A percentile compares a stretch with the other conserved stretches of the same genome.
These are phyloP conservation scores for Baccha elongata DNA, from an alignment of 2,888 invertebrate species.

Conservation along the genomic window DNA sequence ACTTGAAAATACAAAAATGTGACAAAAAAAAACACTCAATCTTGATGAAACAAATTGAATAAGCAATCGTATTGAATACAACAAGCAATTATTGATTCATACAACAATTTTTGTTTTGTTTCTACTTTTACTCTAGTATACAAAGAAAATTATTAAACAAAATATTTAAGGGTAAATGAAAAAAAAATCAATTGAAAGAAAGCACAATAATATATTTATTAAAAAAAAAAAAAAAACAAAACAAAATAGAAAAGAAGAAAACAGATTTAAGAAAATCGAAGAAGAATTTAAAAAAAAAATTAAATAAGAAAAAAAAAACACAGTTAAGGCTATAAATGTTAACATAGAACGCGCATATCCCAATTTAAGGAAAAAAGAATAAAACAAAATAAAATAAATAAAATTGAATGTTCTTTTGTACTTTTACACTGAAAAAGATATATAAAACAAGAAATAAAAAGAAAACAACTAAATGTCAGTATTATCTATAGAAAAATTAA, in stretches of 20 bases:
- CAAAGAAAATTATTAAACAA: conserved; percentile 18
- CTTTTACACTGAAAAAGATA: conserved; percentile 72
- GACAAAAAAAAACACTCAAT: conserved; percentile 65
- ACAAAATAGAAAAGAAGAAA: conserved; percentile 51
- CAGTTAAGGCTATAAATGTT: conserved; percentile 70
- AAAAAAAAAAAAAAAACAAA: conserved; percentile 37
- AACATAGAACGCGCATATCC: conserved; percentile 74
- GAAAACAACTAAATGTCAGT: conserved; percentile 65
- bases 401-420: conserved; percentile 73
- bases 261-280: conserved; percentile 58
- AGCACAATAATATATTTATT: conserved; percentile 72
- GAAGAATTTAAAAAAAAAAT: conserved; percentile 54
- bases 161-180: conserved; percentile 67
- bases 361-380: conserved; percentile 65
- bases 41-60: conserved; percentile 71
- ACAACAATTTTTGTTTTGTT: conserved; percentile 53
- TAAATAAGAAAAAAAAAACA: conserved; percentile 39
- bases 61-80: conserved; percentile 72
- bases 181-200: conserved; percentile 66
- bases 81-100: conserved; percentile 61
- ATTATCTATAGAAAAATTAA: conserved; percentile 66
- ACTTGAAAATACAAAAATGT: conserved; percentile 66
- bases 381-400: conserved; percentile 35
- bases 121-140: conserved; percentile 60
- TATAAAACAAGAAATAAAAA: conserved; percentile 31